Evolutionary conservation across 2,797 vertebrate genomes (phyloP).

Genomic region (Pterois miles): DNA sequence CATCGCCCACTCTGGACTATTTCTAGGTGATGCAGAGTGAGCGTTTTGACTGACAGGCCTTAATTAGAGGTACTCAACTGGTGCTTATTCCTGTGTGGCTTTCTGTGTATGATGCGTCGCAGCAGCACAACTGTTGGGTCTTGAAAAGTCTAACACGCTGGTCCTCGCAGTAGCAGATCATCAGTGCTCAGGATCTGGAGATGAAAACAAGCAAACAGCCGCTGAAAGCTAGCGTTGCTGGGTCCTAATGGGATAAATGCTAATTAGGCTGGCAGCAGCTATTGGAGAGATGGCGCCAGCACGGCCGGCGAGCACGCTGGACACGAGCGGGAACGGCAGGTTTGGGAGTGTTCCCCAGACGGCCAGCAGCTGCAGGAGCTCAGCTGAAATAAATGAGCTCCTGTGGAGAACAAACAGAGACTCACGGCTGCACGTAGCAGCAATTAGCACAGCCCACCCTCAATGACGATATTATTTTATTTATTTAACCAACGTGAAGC

Average conservation of each 20-base stretch:
- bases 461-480: background rate
- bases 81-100: slow-evolving; percentile 29
- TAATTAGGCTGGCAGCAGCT: slow-evolving; percentile 48
- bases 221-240: slow-evolving; percentile 33
- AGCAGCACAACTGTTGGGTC: background rate
- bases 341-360: slow-evolving; percentile 37
- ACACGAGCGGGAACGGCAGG: slow-evolving; percentile 49
- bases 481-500: background rate
- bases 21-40: slow-evolving; percentile 65
- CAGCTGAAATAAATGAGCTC: slow-evolving; percentile 55
- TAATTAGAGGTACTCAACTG: slow-evolving; percentile 63
- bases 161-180: slow-evolving; percentile 13
- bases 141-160: slow-evolving; percentile 4
- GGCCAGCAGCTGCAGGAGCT: slow-evolving; percentile 20
- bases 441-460: slow-evolving; percentile 57
- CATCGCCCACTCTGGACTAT: slow-evolving; percentile 69
- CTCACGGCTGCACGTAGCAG: slow-evolving; percentile 52
- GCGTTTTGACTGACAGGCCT: slow-evolving; percentile 65
- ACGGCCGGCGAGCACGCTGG: background rate
- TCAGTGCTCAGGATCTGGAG: background rate
- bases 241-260: slow-evolving; percentile 60
- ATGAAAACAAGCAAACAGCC: slow-evolving; percentile 4
- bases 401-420: slow-evolving; percentile 50
- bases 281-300: slow-evolving; percentile 21
- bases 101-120: background rate